Conservation (phyloP, 1,140 invertebrate genomes). For the Zaprionus capensis region DNA sequence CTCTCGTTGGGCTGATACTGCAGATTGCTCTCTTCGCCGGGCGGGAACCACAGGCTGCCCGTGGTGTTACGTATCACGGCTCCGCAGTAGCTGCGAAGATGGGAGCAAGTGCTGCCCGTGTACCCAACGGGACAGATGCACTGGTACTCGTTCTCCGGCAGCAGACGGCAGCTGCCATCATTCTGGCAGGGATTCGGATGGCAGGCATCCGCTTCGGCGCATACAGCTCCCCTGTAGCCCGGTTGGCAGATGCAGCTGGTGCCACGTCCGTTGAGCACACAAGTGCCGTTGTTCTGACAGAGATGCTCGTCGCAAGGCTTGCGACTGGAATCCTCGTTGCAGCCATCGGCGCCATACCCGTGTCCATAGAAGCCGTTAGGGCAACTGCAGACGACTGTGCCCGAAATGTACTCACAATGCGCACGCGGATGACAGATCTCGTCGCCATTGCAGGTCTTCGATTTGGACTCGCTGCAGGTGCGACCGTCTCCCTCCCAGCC, state of each 20-base stretch:
- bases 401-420: slow-evolving; percentile 89
- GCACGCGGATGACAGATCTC: slow-evolving; percentile 87
- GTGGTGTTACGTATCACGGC: slow-evolving; percentile 85
- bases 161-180: slow-evolving; percentile 88
- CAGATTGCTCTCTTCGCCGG: slow-evolving; percentile 86
- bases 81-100: slow-evolving; percentile 67
- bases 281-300: slow-evolving; percentile 89
- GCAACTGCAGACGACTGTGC: slow-evolving; percentile 90
- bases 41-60: slow-evolving; percentile 57
- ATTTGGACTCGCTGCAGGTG: slow-evolving; percentile 46
- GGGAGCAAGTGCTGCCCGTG: slow-evolving; percentile 73
- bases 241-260: slow-evolving; percentile 87
- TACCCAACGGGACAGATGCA: slow-evolving; percentile 86
- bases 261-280: slow-evolving; percentile 85
- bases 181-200: slow-evolving; percentile 90
- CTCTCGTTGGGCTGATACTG: slow-evolving; percentile 85
- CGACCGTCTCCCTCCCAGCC: slow-evolving; percentile 95
- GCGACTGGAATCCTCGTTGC: slow-evolving; percentile 46
- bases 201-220: slow-evolving; percentile 86
- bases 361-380: slow-evolving; percentile 88
- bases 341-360: slow-evolving; percentile 85
- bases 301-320: slow-evolving; percentile 65
- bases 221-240: slow-evolving; percentile 82
- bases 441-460: slow-evolving; percentile 58
- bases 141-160: slow-evolving; percentile 70